Base-by-base conservation (phyloP, 2,113 vertebrate genomes). In the Todiramphus saurophagus region DNA sequence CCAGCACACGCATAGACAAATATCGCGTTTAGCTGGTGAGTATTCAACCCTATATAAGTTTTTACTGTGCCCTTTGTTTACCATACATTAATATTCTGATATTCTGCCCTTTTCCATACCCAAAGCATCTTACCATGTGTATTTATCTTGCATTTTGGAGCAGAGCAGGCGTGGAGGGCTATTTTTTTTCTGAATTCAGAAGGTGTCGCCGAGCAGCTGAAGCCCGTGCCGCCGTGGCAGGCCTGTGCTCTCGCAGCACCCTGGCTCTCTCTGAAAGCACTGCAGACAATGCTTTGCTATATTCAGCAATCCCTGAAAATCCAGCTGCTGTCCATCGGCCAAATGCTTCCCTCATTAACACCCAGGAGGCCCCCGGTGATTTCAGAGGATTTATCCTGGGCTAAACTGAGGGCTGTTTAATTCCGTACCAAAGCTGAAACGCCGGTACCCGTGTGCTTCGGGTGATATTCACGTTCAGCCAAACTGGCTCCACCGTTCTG, bases 61-160 rank as follows among this genome's bases (percentile, higher is more conserved):
- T 56, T 85, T 53, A 66, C n/a, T 39, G 53, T 41, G 94, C 87
- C 63, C 27, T 72, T 91, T 89, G 88, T 90, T 72, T 10, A 74
- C 84, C 30, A 5, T 46, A n/a, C 30, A 30, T 37, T 39, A 56
- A 55, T 66, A 39, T 75, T 90, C 69, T 63, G 64, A 43, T 68
- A 27, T 25, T 63, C 80, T 43, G 70, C 76, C 5, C 50, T 91
- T 68, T 88, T 37, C 44, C 31, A 16, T 46, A 27, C n/a, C 44
- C 46, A 82, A 62, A 55, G 73, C 56, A 7, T 27, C 66, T 23
- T 9, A 5, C 25, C 11, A 0, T 14, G 3, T 4, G 5, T 15
- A 12, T 55, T 55, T 14, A 18, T 79, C 51, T 50, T 19, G 35
- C 4, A 2, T 13, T 82, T 58, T 37, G 27, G 43, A 28, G 63